Evolutionary conservation across 2,797 vertebrate genomes (phyloP), one percentile per base, ranked within the genome.

Genomic region (Channa striata): DNA sequence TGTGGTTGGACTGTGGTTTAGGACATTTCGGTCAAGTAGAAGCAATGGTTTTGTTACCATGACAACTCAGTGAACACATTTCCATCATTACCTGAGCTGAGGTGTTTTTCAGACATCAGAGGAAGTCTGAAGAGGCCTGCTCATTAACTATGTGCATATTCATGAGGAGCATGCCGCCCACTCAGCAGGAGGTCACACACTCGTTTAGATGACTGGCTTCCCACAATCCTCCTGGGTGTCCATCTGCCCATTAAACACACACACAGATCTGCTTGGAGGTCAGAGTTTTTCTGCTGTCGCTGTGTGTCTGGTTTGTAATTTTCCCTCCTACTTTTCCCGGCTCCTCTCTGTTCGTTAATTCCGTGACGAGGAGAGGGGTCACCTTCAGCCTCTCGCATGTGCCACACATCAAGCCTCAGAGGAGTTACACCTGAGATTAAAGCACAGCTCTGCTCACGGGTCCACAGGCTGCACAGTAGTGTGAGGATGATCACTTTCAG

Each of bases 121-220:
- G 34, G 42, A 47, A 39, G 16, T 47, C 39, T 42, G 36, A 71
- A 9, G 30, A 44, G 1, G 6, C 19, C 25, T 20, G 12, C 48
- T 59, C 51, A 50, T 50, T 61, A 44, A 37, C 57, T 56, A 74
- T 68, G 30, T 36, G 6, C 51, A 44, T 68, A 61, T 74, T 61
- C 21, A 57, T 57, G 42, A 74, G 43, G 37, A 44, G 44, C 63
- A 37, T 39, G 47, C 53, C 30, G 12, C 37, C 69, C 59, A 25
- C 52, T 64, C 47, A 44, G 53, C 48, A 43, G 51, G 50, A 57
- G 58, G 72, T 56, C 61, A 59, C 49, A 36, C 50, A 23, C 54
- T 66, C 12, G 13, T 59, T 34, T 52, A 60, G 49, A 60, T 54
- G 25, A 67, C 42, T 14, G 25, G 12, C 70, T 40, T 46, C 56